These are phyloP conservation scores for Phrynocephalus guinanensis DNA, from an alignment of 2,797 vertebrate species.

Conservation along the genomic window DNA sequence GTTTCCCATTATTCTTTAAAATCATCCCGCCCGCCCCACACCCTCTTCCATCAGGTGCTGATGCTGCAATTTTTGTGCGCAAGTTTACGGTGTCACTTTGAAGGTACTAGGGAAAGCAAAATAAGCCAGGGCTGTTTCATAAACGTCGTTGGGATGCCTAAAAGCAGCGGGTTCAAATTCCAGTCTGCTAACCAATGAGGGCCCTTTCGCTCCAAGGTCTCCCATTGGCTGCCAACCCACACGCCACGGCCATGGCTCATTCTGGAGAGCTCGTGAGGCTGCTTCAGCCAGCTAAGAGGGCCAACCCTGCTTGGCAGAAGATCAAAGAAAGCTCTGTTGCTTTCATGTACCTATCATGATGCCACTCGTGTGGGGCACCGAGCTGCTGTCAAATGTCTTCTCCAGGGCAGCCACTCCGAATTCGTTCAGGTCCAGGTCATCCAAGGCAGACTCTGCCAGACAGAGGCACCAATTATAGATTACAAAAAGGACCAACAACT, in stretches of 20 bases:
- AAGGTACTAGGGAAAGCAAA: slow-evolving; percentile 22
- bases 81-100: slow-evolving; percentile 39
- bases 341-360: slow-evolving; percentile 90
- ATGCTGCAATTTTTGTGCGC: slow-evolving; percentile 24
- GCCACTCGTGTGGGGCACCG: slow-evolving; percentile 86
- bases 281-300: slow-evolving; percentile 74
- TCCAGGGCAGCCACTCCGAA: slow-evolving; percentile 95
- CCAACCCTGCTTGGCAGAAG: slow-evolving; percentile 78
- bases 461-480: slow-evolving; percentile 79
- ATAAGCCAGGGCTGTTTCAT: slow-evolving; percentile 54
- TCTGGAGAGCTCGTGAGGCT: slow-evolving; percentile 68
- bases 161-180: slow-evolving; percentile 14
- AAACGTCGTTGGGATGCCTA: slow-evolving; percentile 29
- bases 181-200: slow-evolving; percentile 30
- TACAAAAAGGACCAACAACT: slow-evolving; percentile 79
- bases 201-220: slow-evolving; percentile 57
- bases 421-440: slow-evolving; percentile 94
- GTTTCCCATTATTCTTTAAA: slow-evolving; percentile 62
- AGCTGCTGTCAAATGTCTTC: slow-evolving; percentile 91
- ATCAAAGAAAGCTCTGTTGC: slow-evolving; percentile 79
- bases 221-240: slow-evolving; percentile 49
- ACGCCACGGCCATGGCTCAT: slow-evolving; percentile 12
- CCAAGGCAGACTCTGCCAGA: slow-evolving; percentile 92
- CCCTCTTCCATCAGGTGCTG: slow-evolving; percentile 30
- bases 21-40: slow-evolving; percentile 39